Base-by-base conservation (phyloP, 2,888 invertebrate species). In the Agrochola litura region DNA sequence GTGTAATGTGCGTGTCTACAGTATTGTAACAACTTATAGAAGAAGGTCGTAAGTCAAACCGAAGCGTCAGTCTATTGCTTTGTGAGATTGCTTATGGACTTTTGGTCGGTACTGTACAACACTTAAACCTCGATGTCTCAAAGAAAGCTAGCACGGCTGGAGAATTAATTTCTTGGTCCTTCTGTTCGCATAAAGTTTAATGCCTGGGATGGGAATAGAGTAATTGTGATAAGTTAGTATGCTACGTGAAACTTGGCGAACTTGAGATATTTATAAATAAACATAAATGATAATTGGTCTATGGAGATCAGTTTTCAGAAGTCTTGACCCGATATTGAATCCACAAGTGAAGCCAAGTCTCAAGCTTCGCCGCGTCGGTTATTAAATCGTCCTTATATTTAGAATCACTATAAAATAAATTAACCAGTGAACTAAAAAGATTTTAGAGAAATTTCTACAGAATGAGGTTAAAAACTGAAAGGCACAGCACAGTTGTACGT, bases 141-240 rank as follows among this genome's bases (percentile, higher is more conserved):
- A 22, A 41, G 9, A 65, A 46, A 56, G 30, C 43, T 54, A 46
- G 37, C 37, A 58, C 16, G 43, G 30, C 22, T 52, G 1, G 14
- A 58, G n/a, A 43, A 67, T 25, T 10, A 16, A 16, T 66, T 52
- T 43, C 9, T 56, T 61, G 56, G 58, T 68, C 54, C 22, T 77
- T 49, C 9, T 4, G n/a, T 54, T n/a, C 41, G 22, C 22, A 41
- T 61, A 67, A 69, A 69, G 19, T 49, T 54, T 46, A 30, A 49
- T 73, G 9, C 9, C 37, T 56, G 30, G 0, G 1, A 37, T 52
- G 65, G 65, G 61, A 81, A 69, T 56, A 61, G 10, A 58, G 46
- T 60, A 52, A 60, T 60, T 52, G n/a, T 46, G 14, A 25, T 25
- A 22, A 64, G 41, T 64, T 56, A 19, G 52, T 19, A 6, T 19